phyloP scores from a whole-genome alignment of 2,888 invertebrate species.

The Pomacea canaliculata region DNA sequence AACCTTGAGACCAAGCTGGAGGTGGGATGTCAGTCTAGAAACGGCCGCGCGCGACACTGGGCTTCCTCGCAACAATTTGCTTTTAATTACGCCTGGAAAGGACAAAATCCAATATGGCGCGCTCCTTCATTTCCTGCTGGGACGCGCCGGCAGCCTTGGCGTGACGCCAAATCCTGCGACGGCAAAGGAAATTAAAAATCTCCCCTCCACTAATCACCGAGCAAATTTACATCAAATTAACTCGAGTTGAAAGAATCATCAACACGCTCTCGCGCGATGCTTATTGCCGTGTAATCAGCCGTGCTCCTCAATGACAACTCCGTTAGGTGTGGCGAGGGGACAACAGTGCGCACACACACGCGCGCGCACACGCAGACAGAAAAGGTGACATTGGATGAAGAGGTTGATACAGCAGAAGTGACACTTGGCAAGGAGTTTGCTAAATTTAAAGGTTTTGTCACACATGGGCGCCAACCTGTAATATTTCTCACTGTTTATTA shows the following conservation, averaged over 20 bases:
- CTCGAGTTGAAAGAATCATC: conserved; percentile 30
- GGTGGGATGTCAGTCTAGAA: too few relatives aligned
- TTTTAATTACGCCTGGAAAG: conserved; percentile 43
- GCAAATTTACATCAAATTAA: conserved; percentile 46
- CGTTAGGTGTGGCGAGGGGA: neutral
- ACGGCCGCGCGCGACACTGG: too few relatives aligned
- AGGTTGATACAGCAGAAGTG: conserved; percentile 13
- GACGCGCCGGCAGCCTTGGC: conserved; percentile 37
- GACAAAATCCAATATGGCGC: conserved; percentile 40
- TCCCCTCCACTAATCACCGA: conserved; percentile 36
- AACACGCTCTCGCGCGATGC: conserved; percentile 11
- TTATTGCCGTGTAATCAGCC: conserved; percentile 24
- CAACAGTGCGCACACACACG: neutral
- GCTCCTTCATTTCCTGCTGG: conserved; percentile 45
- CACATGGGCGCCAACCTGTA: too few relatives aligned
- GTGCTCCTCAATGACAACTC: conserved; percentile 1
- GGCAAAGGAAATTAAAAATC: conserved; percentile 42
- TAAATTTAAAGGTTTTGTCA: too few relatives aligned
- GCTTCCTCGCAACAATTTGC: conserved; percentile 38
- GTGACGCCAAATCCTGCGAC: conserved; percentile 33
- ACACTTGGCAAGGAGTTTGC: neutral
- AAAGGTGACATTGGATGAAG: conserved; percentile 6
- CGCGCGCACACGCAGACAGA: neutral
- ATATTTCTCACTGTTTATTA: too few relatives aligned
- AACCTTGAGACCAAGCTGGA: too few relatives aligned